Evolutionary conservation across 1,140 invertebrate genomes (phyloP).

Genomic region (Neotoxoptera formosana): DNA sequence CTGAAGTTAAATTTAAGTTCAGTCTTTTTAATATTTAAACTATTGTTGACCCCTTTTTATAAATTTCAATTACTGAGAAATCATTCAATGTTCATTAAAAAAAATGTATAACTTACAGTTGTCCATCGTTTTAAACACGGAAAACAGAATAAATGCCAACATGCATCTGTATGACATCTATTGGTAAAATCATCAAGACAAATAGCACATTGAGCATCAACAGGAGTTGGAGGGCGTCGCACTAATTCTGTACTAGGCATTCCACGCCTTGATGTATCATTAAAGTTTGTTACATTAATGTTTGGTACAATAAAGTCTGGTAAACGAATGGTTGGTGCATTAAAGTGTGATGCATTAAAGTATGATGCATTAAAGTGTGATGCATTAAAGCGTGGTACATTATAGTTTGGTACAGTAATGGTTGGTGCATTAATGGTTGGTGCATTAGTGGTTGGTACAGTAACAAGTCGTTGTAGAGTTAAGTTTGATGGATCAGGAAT

Average conservation of each 20-base stretch:
- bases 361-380: too few species aligned
- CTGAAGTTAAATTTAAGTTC: not conserved
- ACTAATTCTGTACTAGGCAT: not conserved
- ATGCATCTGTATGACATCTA: constrained; percentile 39
- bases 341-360: too few species aligned
- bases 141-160: constrained; percentile 51
- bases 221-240: not conserved
- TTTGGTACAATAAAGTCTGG: too few species aligned
- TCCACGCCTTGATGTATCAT: too few species aligned
- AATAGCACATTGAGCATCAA: constrained; percentile 40
- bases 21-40: not conserved
- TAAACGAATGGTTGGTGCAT: too few species aligned
- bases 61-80: not conserved
- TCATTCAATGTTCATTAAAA: not conserved
- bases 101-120: not conserved
- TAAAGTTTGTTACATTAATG: too few species aligned
- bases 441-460: too few species aligned
- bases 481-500: too few species aligned
- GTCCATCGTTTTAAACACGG: constrained; percentile 49
- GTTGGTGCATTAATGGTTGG: not conserved
- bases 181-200: constrained; percentile 39
- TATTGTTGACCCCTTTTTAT: too few species aligned
- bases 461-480: too few species aligned
- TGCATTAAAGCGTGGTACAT: too few species aligned
- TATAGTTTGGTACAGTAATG: too few species aligned